phyloP scores from a whole-genome alignment of 2,888 invertebrate species.

The Dynastes maya region DNA sequence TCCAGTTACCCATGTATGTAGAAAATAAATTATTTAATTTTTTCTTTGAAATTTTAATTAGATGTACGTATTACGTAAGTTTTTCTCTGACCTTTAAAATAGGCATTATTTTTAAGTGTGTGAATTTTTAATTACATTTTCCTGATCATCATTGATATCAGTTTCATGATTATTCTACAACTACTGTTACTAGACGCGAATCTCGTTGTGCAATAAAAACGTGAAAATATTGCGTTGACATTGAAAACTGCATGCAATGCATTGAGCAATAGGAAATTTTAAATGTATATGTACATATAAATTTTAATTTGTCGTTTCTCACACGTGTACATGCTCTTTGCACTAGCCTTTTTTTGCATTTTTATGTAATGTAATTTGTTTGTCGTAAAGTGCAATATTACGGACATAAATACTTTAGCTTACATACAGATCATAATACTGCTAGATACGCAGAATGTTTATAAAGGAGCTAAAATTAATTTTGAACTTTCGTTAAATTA shows the following conservation, averaged over 20 bases:
- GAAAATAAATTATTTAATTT: not conserved
- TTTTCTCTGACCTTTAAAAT: conserved; percentile 27
- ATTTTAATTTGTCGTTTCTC: conserved; percentile 1
- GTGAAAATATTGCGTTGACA: conserved; percentile 16
- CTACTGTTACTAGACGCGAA: conserved; percentile 12
- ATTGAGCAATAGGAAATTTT: conserved; percentile 16
- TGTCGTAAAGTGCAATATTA: too few species aligned
- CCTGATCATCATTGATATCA: not conserved
- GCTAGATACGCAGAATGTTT: too few species aligned
- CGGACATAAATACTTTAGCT: too few species aligned
- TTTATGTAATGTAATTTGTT: too few species aligned
- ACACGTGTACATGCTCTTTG: too few species aligned
- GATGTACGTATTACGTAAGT: not conserved
- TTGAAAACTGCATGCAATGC: conserved; percentile 18
- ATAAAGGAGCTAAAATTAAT: too few species aligned
- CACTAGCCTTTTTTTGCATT: too few species aligned
- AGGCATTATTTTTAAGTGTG: conserved; percentile 19
- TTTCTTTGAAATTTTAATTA: not conserved
- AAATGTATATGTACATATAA: conserved; percentile 1
- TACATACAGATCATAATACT: too few species aligned
- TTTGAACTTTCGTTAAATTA: too few species aligned
- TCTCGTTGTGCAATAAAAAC: conserved; percentile 16
- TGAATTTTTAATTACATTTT: conserved; percentile 20
- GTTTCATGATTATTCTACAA: conserved; percentile 3
- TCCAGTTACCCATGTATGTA: not conserved